These are phyloP conservation scores for Meloidogyne floridensis DNA, from an alignment of 1,140 invertebrate species.

Conservation along the genomic window DNA sequence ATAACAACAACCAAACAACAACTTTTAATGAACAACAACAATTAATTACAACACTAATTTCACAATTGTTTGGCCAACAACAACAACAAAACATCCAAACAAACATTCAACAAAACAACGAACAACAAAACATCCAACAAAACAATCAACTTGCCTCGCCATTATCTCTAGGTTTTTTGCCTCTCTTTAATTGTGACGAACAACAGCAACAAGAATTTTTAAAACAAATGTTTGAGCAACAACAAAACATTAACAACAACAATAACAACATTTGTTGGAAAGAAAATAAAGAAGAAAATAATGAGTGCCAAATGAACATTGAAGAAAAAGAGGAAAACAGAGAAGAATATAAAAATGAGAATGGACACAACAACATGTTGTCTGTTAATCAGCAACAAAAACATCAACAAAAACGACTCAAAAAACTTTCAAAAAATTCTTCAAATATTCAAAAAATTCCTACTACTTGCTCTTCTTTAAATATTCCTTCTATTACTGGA, in stretches of 20 bases:
- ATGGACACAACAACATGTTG: not conserved
- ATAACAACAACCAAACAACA: not conserved
- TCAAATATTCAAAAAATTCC: constrained; percentile 9
- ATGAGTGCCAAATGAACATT: not conserved
- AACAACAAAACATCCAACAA: not conserved
- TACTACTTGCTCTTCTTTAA: not conserved
- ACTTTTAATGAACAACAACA: not conserved
- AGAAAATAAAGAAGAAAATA: not conserved
- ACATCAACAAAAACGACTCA: not conserved
- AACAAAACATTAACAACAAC: not conserved
- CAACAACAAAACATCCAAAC: not conserved
- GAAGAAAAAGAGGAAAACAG: not conserved
- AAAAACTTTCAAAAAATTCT: constrained; percentile 1
- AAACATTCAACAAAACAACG: not conserved
- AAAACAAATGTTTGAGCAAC: constrained; percentile 7
- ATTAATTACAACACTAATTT: not conserved
- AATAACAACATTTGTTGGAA: not conserved
- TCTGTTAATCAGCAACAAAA: not conserved
- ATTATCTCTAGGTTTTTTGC: not conserved
- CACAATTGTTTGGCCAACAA: not conserved
- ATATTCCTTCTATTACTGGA: constrained; percentile 1
- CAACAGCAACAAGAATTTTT: not conserved
- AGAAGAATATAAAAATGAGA: not conserved
- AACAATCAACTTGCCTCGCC: not conserved
- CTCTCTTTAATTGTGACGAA: not conserved